Conservation (phyloP, 2,888 invertebrate genomes). For the Orchesella flavescens region DNA sequence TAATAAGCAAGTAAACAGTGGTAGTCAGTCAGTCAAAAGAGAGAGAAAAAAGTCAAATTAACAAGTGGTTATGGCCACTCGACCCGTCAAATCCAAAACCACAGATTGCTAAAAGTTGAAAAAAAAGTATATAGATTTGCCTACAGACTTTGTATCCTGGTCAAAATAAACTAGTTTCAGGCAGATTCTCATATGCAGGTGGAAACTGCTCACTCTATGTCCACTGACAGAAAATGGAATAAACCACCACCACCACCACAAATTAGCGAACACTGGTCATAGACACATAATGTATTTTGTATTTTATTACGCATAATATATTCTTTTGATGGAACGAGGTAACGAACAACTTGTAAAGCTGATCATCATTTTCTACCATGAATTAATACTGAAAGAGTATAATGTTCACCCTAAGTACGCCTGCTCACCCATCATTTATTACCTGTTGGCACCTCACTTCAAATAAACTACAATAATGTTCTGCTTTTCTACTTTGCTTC, state of each 20-base stretch:
- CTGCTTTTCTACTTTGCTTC: neutral
- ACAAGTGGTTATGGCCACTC: slow-evolving; percentile 59
- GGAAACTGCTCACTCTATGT: neutral
- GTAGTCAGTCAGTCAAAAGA: slow-evolving; percentile 13
- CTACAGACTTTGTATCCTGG: neutral
- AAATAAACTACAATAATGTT: slow-evolving; percentile 44
- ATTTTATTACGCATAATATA: no score
- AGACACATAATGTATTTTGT: no score
- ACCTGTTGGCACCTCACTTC: slow-evolving; percentile 61
- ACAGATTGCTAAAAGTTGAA: no score
- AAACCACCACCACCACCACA: no score
- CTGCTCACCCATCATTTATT: slow-evolving; percentile 56
- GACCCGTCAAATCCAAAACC: neutral
- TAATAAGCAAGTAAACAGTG: slow-evolving; percentile 47
- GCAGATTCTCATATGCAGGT: neutral
- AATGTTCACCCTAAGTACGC: slow-evolving; percentile 18
- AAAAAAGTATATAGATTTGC: no score
- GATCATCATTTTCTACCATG: slow-evolving; percentile 1
- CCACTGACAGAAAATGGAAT: neutral
- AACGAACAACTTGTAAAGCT: slow-evolving; percentile 4
- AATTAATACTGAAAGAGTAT: neutral
- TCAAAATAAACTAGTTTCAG: neutral
- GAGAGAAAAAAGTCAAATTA: slow-evolving; percentile 41
- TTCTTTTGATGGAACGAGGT: neutral
- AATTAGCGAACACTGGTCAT: no score